Evolutionary conservation across 2,888 invertebrate species (phyloP).

Genomic region (Rhagonycha fulva): DNA sequence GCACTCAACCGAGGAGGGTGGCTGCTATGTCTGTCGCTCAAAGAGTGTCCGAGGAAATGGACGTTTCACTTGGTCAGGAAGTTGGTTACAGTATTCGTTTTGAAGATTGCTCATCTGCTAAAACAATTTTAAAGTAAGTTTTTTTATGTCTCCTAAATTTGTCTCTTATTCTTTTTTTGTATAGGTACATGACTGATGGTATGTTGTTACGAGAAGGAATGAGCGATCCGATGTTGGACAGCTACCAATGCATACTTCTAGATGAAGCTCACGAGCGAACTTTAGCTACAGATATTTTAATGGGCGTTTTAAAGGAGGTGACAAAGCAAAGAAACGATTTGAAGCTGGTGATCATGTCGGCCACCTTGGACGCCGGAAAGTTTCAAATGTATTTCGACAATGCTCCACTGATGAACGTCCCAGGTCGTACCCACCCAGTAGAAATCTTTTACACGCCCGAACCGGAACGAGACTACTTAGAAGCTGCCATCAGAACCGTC

Average conservation of each 20-base stretch:
- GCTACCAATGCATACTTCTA: slow-evolving; percentile 92
- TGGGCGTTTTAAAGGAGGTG: slow-evolving; percentile 98
- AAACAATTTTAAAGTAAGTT: slow-evolving; percentile 85
- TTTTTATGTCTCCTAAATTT: not conserved
- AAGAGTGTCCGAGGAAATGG: slow-evolving; percentile 99
- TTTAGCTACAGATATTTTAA: slow-evolving; percentile 95
- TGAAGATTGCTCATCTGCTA: slow-evolving; percentile 95
- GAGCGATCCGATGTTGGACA: slow-evolving; percentile 97
- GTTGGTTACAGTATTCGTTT: slow-evolving; percentile 98
- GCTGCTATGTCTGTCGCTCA: slow-evolving; percentile 99
- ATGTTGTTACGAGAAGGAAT: slow-evolving; percentile 99
- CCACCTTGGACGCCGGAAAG: slow-evolving; percentile 98
- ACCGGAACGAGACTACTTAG: slow-evolving; percentile 96
- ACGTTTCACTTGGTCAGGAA: slow-evolving; percentile 88
- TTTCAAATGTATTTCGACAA: slow-evolving; percentile 99
- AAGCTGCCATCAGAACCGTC: slow-evolving; percentile 97
- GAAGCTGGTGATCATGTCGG: slow-evolving; percentile 98
- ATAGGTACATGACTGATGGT: slow-evolving; percentile 97
- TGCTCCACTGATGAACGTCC: slow-evolving; percentile 98
- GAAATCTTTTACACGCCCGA: slow-evolving; percentile 99
- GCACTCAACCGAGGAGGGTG: slow-evolving; percentile 95
- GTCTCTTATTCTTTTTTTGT: not conserved
- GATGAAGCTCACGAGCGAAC: slow-evolving; percentile 99
- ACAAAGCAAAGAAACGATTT: slow-evolving; percentile 90
- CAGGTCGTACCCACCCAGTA: slow-evolving; percentile 93